Evolutionary conservation across 2,888 invertebrate genomes (phyloP).

Genomic region (Cheilosia vulpina): DNA sequence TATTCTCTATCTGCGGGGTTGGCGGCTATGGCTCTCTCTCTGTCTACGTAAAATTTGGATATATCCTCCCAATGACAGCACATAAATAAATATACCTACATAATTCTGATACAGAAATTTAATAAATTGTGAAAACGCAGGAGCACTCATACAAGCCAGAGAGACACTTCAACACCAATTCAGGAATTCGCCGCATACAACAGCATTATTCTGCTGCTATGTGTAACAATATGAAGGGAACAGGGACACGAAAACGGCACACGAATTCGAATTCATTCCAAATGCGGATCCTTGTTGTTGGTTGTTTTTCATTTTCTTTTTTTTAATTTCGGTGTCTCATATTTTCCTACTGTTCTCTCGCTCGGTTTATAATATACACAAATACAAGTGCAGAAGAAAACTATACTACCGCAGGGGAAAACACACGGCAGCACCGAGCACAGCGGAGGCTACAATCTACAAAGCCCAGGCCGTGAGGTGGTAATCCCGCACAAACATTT

Average conservation of each 20-base stretch:
- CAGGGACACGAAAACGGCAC: constrained; percentile 56
- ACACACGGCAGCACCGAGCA: constrained; percentile 4
- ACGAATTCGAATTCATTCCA: constrained; percentile 68
- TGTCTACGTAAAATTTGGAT: neutral
- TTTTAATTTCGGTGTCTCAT: constrained; percentile 54
- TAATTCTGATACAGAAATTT: constrained; percentile 55
- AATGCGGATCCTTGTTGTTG: constrained; percentile 48
- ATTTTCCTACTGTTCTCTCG: constrained; percentile 65
- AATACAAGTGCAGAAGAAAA: constrained; percentile 55
- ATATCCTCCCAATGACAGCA: constrained; percentile 1
- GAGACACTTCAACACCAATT: constrained; percentile 66
- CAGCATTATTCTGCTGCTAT: constrained; percentile 59
- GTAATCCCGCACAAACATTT: constrained; percentile 48
- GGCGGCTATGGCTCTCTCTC: neutral
- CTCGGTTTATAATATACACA: constrained; percentile 57
- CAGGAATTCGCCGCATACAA: constrained; percentile 65
- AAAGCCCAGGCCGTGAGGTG: constrained; percentile 35
- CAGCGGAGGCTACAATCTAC: constrained; percentile 9
- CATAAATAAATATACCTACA: constrained; percentile 12
- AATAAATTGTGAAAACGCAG: constrained; percentile 64
- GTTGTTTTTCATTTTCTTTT: constrained; percentile 26
- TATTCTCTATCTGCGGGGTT: constrained; percentile 1
- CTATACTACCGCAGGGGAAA: constrained; percentile 71
- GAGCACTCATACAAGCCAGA: constrained; percentile 58
- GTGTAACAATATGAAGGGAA: constrained; percentile 54